Base-by-base conservation (phyloP, 2,888 invertebrate genomes). In the Allygus modestus region DNA sequence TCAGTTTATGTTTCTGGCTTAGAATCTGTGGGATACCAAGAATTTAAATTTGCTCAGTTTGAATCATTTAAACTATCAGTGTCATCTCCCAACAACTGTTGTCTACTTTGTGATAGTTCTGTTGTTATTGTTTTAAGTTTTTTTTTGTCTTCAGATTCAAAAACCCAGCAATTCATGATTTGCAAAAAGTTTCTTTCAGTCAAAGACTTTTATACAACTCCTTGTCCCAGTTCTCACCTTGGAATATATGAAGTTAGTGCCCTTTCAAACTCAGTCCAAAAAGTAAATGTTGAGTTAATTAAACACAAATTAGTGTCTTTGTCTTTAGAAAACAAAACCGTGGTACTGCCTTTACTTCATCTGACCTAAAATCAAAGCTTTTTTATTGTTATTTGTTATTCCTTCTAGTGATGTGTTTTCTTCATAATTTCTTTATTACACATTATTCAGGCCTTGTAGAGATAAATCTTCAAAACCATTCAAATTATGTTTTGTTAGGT, bases 171-270 rank as follows among this genome's bases (percentile, higher is more conserved):
- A 51, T 51, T 51, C 12, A 15, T 51, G 2, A 51, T 51, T 51
- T 51, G 51, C 51, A 51, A 51, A 12, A 51, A 51, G 12, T 51
- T 51, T 51, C 51, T 51, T 51, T 51, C 51, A 11, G 51, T 17
- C 12, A 4, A 51, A 51, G 51, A 51, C n/a, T 51, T 51, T 12
- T 51, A 51, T 51, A 7, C 51, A 51, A 12, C 51, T 12, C 51
- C 51, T 12, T 51, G 51, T 51, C 51, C 51, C 17, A 51, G 51
- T 51, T 51, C 51, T n/a, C 51, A 51, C n/a, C 51, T 51, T 51
- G 51, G 51, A 51, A 51, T 51, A 51, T 17, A 11, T 51, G 12
- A 51, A 51, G 51, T 51, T 12, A 51, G 51, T n/a, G 12, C 2
- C n/a, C 51, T 51, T 51, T 51, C n/a, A n/a, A 51, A 51, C 12